These are phyloP conservation scores for Bursaphelenchus mucronatus DNA, from an alignment of 1,140 invertebrate genomes.

Conservation along the genomic window DNA sequence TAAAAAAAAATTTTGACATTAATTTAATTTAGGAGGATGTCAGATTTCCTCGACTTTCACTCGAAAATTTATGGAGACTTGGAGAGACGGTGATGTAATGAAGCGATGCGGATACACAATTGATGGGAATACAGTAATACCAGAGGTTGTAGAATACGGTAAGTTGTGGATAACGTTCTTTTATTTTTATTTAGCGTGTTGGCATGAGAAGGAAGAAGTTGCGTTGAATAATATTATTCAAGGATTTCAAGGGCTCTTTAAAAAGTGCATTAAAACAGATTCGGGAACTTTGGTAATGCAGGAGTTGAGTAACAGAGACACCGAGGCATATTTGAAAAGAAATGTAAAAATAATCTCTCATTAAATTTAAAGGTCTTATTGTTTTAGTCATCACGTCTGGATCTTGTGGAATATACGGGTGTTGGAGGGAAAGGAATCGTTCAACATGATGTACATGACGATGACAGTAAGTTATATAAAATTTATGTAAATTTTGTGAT, in stretches of 20 bases:
- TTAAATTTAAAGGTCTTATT: too few species aligned
- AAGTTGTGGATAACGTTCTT: conserved; percentile 5
- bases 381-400: conserved; percentile 4
- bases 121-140: neutral
- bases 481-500: conserved; percentile 11
- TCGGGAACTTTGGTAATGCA: conserved; percentile 1
- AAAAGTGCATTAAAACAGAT: conserved; percentile 1
- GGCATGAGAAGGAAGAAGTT: conserved; percentile 10
- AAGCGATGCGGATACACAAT: conserved; percentile 14
- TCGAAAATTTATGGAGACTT: conserved; percentile 18
- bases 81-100: conserved; percentile 5
- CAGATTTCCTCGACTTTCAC: neutral
- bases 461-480: neutral
- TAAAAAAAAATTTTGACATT: too few species aligned
- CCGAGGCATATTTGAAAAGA: conserved; percentile 1
- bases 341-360: neutral
- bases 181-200: conserved; percentile 7
- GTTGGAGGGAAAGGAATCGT: conserved; percentile 3
- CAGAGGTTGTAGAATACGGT: conserved; percentile 16
- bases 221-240: conserved; percentile 21
- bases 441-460: neutral
- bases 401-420: conserved; percentile 13
- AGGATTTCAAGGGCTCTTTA: neutral
- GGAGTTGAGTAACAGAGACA: neutral
- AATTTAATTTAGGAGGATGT: conserved; percentile 6